Evolutionary conservation across 2,888 invertebrate species (phyloP).

Genomic region (Drosophila monieri): DNA sequence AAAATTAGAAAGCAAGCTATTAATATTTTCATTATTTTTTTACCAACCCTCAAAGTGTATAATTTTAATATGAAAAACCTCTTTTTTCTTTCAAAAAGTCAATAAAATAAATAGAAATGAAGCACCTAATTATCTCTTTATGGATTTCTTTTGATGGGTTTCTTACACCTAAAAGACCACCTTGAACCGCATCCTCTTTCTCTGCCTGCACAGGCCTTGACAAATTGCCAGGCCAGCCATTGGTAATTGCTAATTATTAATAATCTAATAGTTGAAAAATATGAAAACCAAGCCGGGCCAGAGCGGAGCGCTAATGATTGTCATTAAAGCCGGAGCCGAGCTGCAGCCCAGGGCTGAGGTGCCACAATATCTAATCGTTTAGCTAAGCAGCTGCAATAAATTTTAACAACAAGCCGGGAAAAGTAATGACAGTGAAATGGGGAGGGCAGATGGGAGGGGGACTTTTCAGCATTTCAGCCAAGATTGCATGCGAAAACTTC

Average conservation of each 20-base stretch:
- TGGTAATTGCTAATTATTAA: constrained; percentile 73
- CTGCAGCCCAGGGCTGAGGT: constrained; percentile 21
- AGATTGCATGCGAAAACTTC: constrained; percentile 59
- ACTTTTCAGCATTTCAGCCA: constrained; percentile 1
- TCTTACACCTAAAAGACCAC: background rate
- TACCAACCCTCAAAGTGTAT: background rate
- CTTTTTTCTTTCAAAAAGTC: too few species aligned
- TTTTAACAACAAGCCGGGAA: constrained; percentile 51
- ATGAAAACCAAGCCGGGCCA: constrained; percentile 41
- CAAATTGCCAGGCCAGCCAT: constrained; percentile 53
- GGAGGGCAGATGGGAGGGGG: constrained; percentile 4
- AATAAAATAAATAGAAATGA: background rate
- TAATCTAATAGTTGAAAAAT: constrained; percentile 69
- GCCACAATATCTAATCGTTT: constrained; percentile 55
- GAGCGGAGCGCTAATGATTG: constrained; percentile 59
- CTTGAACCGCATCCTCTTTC: constrained; percentile 12
- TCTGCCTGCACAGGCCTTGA: constrained; percentile 35
- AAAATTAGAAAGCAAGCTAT: background rate
- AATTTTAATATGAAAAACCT: too few species aligned
- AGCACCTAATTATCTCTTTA: constrained; percentile 2
- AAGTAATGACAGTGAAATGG: background rate
- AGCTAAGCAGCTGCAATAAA: constrained; percentile 62
- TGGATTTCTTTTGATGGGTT: constrained; percentile 11
- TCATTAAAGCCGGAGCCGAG: constrained; percentile 49
- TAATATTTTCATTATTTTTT: background rate